Percentiles rank a stretch among this genome's conserved stretches.
These are phyloP conservation scores for Eubasilissa splendida DNA, from an alignment of 2,888 invertebrate species.

Conservation along the genomic window DNA sequence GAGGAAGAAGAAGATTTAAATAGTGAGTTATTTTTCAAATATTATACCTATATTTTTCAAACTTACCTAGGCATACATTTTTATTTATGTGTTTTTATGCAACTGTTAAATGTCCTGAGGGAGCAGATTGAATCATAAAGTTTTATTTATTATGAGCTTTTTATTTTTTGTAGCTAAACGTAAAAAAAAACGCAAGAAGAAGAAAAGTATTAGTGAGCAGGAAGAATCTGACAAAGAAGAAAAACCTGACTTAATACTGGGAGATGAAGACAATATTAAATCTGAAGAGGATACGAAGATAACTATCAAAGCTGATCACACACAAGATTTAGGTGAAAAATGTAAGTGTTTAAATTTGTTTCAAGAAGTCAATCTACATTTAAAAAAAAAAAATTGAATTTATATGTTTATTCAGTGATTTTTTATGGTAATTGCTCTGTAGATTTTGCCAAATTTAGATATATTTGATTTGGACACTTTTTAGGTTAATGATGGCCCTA, in stretches of 20 bases:
- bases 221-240: constrained; percentile 62
- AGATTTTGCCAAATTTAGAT: too few species aligned
- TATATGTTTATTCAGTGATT: too few species aligned
- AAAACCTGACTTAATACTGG: constrained; percentile 61
- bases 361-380: too few species aligned
- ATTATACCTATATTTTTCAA: too few species aligned
- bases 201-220: constrained; percentile 61
- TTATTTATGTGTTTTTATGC: too few species aligned
- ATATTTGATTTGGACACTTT: too few species aligned
- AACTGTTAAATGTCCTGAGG: too few species aligned
- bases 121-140: too few species aligned
- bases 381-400: too few species aligned
- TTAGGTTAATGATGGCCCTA: too few species aligned
- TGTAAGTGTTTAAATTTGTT: constrained; percentile 44
- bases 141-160: background rate
- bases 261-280: constrained; percentile 60
- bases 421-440: too few species aligned
- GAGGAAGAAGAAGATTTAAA: constrained; percentile 55
- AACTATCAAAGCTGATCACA: constrained; percentile 58
- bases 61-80: too few species aligned
- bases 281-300: constrained; percentile 58
- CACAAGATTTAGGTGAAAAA: constrained; percentile 53
- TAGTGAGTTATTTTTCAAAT: constrained; percentile 25
- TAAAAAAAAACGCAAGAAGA: constrained; percentile 58
- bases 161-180: constrained; percentile 54